Evolutionary conservation across 2,888 invertebrate species (phyloP), one percentile per base, ranked within the genome.

Genomic region (Fragum whitleyi): DNA sequence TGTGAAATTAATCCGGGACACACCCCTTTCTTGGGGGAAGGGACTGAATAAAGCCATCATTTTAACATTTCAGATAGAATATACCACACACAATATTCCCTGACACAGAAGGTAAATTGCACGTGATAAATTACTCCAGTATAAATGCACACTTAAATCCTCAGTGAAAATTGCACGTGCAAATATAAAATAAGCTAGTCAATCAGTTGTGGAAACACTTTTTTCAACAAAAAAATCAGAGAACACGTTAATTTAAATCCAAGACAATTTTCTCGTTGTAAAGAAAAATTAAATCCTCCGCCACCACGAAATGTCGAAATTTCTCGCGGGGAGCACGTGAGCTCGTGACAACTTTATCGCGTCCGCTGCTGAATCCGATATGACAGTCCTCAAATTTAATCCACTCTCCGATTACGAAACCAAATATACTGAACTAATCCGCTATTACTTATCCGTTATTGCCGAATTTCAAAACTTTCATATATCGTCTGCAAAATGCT

Each of bases 51-150:
- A 23, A 42, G 23, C 29, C 69, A 57, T 79, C 79, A 79, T 79
- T 62, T 74, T 79, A 53, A 55, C 79, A 79, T 79, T 42, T 59
- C 79, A 79, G 62, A 70, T 7, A 42, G 1, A 47, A n/a, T 39
- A 42, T 39, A 65, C 65, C 42, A 65, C 65, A 5, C 9, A 72
- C 26, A 68, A 77, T 62, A 65, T 39, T 65, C 42, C 57, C 2
- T 57, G 28, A 57, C 28, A 57, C 28, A 57, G 47, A n/a, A 19
- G 2, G 14, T 47, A 47, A 47, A 47, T 3, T 14, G 47, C 47
- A 47, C 47, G 28, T 57, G 57, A 16, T 28, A 57, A 61, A 19
- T 61, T 6, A 59, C 16, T 26, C 59, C 23, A 59, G 26, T 59
- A 11, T 29, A 61, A 61, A 28, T 57, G 23, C 23, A 57, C 21